Conservation (phyloP, 2,888 invertebrate species). For the Diogma glabrata region DNA sequence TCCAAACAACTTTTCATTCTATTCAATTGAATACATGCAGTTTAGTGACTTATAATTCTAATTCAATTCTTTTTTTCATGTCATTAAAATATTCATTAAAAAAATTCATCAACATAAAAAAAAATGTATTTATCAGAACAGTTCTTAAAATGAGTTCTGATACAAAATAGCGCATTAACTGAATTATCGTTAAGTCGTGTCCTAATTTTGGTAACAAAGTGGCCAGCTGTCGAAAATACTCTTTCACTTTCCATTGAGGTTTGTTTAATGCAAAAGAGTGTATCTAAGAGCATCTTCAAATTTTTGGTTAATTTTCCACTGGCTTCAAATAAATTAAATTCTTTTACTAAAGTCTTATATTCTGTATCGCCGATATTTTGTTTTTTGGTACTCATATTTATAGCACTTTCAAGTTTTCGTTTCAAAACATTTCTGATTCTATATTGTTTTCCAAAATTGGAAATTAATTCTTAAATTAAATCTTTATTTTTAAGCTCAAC, state of each 20-base stretch:
- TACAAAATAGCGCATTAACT: conserved; percentile 7
- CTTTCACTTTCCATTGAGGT: too few species aligned
- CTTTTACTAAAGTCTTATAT: too few species aligned
- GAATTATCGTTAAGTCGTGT: conserved; percentile 1
- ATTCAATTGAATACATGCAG: too few species aligned
- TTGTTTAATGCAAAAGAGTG: too few species aligned
- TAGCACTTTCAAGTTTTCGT: not conserved
- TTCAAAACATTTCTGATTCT: conserved; percentile 2
- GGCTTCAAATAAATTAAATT: conserved; percentile 11
- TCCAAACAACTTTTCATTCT: too few species aligned
- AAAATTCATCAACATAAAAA: too few species aligned
- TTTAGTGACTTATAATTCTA: too few species aligned
- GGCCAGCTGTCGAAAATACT: conserved; percentile 8
- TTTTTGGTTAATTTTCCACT: conserved; percentile 8
- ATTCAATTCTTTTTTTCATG: too few species aligned
- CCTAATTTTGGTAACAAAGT: conserved; percentile 5
- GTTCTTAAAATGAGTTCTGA: conserved; percentile 8
- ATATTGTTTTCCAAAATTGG: not conserved
- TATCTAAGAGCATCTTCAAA: too few species aligned
- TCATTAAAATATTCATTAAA: too few species aligned
- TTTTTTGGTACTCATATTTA: not conserved
- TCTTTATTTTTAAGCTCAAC: conserved; percentile 6
- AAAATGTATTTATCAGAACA: conserved; percentile 3
- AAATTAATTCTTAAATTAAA: not conserved
- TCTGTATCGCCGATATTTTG: not conserved